Conservation (phyloP, 2,797 vertebrate species). For the Oreochromis grahami region DNA sequence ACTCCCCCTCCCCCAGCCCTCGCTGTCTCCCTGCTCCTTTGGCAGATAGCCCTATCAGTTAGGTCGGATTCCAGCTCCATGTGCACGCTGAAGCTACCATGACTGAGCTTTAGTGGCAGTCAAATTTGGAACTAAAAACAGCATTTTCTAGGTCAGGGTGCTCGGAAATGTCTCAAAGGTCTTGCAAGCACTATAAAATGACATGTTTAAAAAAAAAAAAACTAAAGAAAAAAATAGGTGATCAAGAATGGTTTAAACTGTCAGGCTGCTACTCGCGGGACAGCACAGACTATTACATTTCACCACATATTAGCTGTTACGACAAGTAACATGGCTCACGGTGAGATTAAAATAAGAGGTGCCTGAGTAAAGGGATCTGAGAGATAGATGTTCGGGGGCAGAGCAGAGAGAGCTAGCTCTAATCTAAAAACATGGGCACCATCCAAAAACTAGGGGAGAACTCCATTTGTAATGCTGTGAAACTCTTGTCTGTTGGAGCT, state of each 20-base stretch:
- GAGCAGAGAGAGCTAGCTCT: conserved; percentile 46
- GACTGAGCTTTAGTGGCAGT: conserved; percentile 40
- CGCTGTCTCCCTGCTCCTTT: conserved; percentile 30
- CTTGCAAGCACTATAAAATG: conserved; percentile 24
- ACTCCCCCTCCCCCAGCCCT: neutral
- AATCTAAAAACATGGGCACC: conserved; percentile 70
- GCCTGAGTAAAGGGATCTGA: conserved; percentile 19
- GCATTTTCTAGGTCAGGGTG: conserved; percentile 53
- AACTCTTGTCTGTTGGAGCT: conserved; percentile 72
- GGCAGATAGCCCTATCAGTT: conserved; percentile 45
- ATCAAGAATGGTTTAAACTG: neutral
- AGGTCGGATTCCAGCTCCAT: conserved; percentile 47
- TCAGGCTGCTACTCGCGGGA: neutral
- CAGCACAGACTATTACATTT: conserved; percentile 19
- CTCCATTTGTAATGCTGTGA: conserved; percentile 72
- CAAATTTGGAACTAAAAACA: conserved; percentile 48
- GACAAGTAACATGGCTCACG: conserved; percentile 24
- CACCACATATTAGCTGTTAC: conserved; percentile 16
- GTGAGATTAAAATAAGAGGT: conserved; percentile 6
- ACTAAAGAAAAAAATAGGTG: neutral
- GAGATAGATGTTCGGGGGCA: conserved; percentile 27
- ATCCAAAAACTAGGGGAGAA: conserved; percentile 57
- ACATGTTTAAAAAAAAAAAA: neutral
- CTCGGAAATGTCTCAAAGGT: conserved; percentile 11
- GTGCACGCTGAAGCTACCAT: conserved; percentile 21